Conservation (phyloP, 2,113 vertebrate species). For the Tricholaema leucomelas region DNA sequence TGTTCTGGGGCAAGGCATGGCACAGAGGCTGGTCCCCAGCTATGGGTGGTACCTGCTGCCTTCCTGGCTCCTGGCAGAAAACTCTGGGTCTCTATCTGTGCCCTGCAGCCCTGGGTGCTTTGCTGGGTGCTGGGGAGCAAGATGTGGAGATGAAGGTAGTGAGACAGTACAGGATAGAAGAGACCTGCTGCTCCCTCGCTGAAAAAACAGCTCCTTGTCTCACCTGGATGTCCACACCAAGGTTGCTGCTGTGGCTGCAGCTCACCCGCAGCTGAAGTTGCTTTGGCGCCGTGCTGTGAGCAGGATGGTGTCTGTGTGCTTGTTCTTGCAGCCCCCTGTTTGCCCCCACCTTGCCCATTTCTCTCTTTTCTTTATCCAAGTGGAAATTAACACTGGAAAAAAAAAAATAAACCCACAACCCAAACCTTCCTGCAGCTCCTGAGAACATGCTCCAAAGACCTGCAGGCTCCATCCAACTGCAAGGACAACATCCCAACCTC, state of each 20-base stretch:
- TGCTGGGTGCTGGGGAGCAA: not conserved
- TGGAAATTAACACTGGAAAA: not conserved
- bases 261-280: not conserved
- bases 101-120: not conserved
- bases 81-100: not conserved
- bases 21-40: rapidly evolving
- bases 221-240: rapidly evolving
- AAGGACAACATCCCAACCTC: not conserved
- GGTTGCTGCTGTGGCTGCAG: not conserved
- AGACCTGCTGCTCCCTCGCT: not conserved
- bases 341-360: not conserved
- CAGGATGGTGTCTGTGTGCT: not conserved
- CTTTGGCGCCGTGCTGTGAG: not conserved
- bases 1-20: not conserved
- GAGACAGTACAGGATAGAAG: rapidly evolving
- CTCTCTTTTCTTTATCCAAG: not conserved
- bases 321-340: not conserved
- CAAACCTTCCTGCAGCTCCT: not conserved
- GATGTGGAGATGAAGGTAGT: not conserved
- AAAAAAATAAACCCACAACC: too few species aligned
- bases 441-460: rapidly evolving
- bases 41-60: rapidly evolving
- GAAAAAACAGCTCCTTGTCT: not conserved
- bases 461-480: not conserved
- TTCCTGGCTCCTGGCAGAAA: not conserved